phyloP scores from a whole-genome alignment of 2,888 invertebrate genomes.

The Drosophila mulleri region DNA sequence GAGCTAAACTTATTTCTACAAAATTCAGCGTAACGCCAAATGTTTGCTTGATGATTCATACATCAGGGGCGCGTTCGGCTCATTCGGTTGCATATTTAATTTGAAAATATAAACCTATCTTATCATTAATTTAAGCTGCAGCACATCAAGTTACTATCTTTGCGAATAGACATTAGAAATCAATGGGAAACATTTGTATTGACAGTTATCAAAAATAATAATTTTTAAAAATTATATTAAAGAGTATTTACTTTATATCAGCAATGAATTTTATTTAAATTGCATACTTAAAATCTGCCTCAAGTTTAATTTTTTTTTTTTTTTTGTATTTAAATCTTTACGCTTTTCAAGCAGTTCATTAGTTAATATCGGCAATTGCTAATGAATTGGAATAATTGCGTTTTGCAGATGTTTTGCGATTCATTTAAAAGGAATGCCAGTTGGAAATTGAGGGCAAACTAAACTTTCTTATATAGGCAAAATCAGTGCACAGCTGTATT shows the following conservation, averaged over 20 bases:
- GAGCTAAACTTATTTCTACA: neutral
- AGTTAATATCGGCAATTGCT: neutral
- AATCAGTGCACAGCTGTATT: constrained; percentile 6
- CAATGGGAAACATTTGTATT: neutral
- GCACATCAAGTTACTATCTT: too few relatives aligned
- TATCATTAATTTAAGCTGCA: neutral
- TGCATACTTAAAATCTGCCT: neutral
- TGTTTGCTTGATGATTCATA: neutral
- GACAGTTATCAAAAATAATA: neutral
- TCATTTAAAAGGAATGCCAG: constrained; percentile 4
- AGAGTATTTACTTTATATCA: neutral
- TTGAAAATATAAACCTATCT: neutral
- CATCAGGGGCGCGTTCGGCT: neutral
- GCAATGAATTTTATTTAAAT: neutral
- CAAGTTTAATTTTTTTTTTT: neutral
- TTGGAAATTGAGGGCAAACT: neutral
- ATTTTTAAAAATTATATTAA: neutral
- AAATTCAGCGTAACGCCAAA: neutral
- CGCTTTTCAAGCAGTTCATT: neutral
- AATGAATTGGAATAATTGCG: constrained; percentile 6
- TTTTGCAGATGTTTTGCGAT: constrained; percentile 1
- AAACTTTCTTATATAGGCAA: neutral
- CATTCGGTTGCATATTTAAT: neutral
- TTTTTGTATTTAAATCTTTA: neutral
- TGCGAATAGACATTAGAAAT: too few relatives aligned